Conservation (phyloP, 1,140 invertebrate species). For the Chrysoperla carnea region DNA sequence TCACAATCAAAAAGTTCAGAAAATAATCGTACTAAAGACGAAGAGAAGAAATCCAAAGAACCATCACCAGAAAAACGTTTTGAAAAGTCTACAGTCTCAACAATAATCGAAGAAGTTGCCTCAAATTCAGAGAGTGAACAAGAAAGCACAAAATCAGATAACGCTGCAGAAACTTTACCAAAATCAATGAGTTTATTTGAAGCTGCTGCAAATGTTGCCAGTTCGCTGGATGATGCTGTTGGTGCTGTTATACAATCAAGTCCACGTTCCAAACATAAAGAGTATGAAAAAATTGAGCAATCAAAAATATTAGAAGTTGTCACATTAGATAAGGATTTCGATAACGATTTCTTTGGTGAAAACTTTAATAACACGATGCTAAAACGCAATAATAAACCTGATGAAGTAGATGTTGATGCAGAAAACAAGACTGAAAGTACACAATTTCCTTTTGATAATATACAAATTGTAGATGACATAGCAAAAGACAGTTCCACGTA, state of each 20-base stretch:
- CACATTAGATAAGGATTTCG: slow-evolving; percentile 19
- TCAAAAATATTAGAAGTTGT: slow-evolving; percentile 26
- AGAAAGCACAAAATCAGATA: no score
- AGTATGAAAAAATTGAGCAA: slow-evolving; percentile 26
- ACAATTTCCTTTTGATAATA: neutral
- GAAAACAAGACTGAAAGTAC: neutral
- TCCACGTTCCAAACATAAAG: slow-evolving; percentile 29
- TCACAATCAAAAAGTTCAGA: no score
- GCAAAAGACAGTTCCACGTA: neutral
- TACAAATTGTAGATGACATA: slow-evolving; percentile 8
- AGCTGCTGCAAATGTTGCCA: slow-evolving; percentile 42
- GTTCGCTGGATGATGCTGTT: slow-evolving; percentile 45
- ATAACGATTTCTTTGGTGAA: neutral
- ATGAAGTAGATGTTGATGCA: neutral
- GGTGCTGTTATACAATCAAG: slow-evolving; percentile 40
- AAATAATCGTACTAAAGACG: neutral
- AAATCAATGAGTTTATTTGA: slow-evolving; percentile 32
- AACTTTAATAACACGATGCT: neutral
- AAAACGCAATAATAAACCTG: neutral
- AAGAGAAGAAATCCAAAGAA: neutral
- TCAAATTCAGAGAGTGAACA: no score
- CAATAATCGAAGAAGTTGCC: no score
- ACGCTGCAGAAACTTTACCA: slow-evolving; percentile 7
- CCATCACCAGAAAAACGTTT: neutral
- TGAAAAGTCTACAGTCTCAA: no score